A percentile compares a stretch with the other conserved stretches of the same genome.
Evolutionary conservation across 2,113 vertebrate genomes (phyloP).

Genomic region (Forbesichthys papilliferus): DNA sequence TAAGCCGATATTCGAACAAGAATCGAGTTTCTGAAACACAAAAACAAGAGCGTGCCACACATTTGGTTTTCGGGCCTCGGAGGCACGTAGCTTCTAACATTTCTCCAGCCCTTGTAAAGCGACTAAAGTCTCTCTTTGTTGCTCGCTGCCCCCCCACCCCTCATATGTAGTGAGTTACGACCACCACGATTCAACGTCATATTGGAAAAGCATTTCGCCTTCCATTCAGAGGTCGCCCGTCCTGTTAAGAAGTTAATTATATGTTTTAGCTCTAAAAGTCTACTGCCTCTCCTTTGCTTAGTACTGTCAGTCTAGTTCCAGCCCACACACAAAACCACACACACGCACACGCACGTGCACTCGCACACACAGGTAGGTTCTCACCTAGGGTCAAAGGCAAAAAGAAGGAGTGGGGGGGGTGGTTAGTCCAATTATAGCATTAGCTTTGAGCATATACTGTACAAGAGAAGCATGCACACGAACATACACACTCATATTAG

Average conservation of each 20-base stretch:
- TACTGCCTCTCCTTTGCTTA: conserved; percentile 24
- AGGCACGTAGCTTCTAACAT: conserved; percentile 54
- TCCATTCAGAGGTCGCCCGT: neutral
- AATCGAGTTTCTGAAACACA: conserved; percentile 72
- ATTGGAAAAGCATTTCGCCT: conserved; percentile 1
- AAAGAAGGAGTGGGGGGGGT: conserved; percentile 42
- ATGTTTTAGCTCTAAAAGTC: conserved; percentile 24
- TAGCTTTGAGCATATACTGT: conserved; percentile 51
- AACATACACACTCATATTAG: conserved; percentile 8
- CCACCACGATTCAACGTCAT: conserved; percentile 8
- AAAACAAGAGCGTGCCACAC: conserved; percentile 67
- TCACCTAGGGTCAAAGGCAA: conserved; percentile 66
- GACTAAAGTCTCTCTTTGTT: conserved; percentile 55
- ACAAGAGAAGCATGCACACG: conserved; percentile 28
- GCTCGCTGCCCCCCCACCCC: neutral
- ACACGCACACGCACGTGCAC: conserved; percentile 2
- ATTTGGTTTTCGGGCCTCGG: conserved; percentile 61
- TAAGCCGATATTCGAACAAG: conserved; percentile 75
- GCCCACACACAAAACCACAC: conserved; percentile 4
- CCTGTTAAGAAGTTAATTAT: conserved; percentile 30
- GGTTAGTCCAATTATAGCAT: conserved; percentile 58
- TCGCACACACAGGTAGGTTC: conserved; percentile 9
- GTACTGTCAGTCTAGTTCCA: conserved; percentile 13
- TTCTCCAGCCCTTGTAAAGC: conserved; percentile 37
- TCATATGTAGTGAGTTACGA: conserved; percentile 32